Evolutionary conservation across 2,113 vertebrate genomes (phyloP).

Genomic region (Nestor notabilis): DNA sequence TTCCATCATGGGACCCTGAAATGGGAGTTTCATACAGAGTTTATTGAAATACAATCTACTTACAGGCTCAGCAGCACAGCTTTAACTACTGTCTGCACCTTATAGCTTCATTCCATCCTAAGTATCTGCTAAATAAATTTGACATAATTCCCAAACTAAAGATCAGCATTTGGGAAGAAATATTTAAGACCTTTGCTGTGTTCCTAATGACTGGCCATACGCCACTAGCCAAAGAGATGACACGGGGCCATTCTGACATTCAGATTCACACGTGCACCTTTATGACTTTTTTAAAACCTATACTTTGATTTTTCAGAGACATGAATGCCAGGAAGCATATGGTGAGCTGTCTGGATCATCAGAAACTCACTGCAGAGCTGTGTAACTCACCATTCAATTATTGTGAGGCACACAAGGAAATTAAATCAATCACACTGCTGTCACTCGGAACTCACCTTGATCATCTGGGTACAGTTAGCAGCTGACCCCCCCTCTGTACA

Average conservation of each 20-base stretch:
- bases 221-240: background rate
- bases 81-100: background rate
- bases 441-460: conserved; percentile 76
- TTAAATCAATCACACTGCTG: background rate
- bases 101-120: background rate
- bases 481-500: conserved; percentile 73
- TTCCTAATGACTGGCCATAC: background rate
- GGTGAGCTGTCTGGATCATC: background rate
- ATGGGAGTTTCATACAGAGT: background rate
- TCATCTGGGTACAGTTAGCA: conserved; percentile 78
- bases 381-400: background rate
- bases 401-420: background rate
- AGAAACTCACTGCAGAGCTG: background rate
- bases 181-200: background rate
- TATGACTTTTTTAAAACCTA: background rate
- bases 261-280: background rate
- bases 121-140: background rate
- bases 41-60: background rate
- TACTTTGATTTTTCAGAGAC: background rate
- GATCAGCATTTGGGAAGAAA: background rate
- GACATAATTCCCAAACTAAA: background rate
- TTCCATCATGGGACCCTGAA: background rate
- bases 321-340: background rate
- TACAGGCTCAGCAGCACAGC: background rate
- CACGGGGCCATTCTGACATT: background rate